Evolutionary conservation across 2,113 vertebrate species (phyloP), one percentile per base, ranked within the genome.

Genomic region (Tragelaphus strepsiceros): DNA sequence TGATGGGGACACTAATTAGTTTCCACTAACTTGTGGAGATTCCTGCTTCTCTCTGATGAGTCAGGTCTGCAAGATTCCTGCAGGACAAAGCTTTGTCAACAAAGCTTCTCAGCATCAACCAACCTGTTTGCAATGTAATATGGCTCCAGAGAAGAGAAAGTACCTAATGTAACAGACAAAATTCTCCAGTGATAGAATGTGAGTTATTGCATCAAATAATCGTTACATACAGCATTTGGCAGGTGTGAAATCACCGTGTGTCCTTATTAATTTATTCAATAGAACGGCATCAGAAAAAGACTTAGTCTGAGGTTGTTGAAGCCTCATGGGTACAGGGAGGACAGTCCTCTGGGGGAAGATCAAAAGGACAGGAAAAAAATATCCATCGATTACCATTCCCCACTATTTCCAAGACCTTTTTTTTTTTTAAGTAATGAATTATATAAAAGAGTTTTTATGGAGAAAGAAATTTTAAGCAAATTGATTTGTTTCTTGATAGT

Each of bases 1-100:
- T 53, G 16, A 81, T 2, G 0, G 49, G 3, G 3, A 67, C 4
- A 35, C 64, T 5, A 19, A 67, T 22, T 24, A 43, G 12, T 7
- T n/a, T 53, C 30, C 51, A n/a, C 11, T 51, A 7, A 22, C 30
- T 21, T 54, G 43, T 22, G 11, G 32, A 5, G 2, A 22, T 21
- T 54, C 6, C 30, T 82, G 35, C n/a, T 39, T 74, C 19, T 74
- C 51, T 53, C 9, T 22, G n/a, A 67, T 30, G 64, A n/a, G 13
- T n/a, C 64, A n/a, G 64, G n/a, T 22, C n/a, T 71, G 30, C 10
- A 21, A 53, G 30, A 53, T 21, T 82, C 10, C 30, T 82, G 30
- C 30, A n/a, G 7, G 5, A 12, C 12, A 13, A 54, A 11, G 9
- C 51, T 7, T 54, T 53, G 7, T n/a, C 80, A 22, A 19, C 80